Base-by-base conservation (phyloP, 2,797 vertebrate genomes). In the Platyrinchus mystaceus region DNA sequence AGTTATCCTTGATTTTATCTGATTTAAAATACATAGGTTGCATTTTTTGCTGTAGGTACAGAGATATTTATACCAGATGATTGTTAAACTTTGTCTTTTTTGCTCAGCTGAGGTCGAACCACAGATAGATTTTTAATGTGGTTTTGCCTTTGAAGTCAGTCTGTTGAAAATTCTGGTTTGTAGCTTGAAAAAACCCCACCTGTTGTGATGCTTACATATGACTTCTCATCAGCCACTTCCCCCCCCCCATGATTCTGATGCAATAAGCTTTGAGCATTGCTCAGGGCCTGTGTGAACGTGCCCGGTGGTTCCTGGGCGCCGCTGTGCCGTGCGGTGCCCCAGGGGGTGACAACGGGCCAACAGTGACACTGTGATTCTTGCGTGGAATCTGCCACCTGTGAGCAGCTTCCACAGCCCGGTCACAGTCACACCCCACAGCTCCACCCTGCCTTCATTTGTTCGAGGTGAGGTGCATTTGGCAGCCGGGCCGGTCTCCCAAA, bases 251-350 rank as follows among this genome's bases (percentile, higher is more conserved):
- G 19, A 22, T 83, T 66, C 14, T 89, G 71, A 39, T 43, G 37
- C 77, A 58, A 10, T 66, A 7, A 53, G 32, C 3, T 23, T 8
- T 0, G 41, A 4, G 0, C 12, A 1, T 14, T 82, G 74, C 12
- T 50, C 21, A 4, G 50, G 21, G 30, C 0, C 14, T 27, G 60
- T 21, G 1, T 81, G 66, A 32, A 6, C 50, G 19, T 95, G 97
- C 97, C 98, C 97, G 90, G 97, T 98, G 98, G 97, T 98, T 98
- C 20, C 98, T 97, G 97, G 95, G 77, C 52, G 1, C 97, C 97
- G 97, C 80, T 96, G 24, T 89, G 67, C 47, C 0, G 7, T 98
- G 49, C 96, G 94, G 97, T 79, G 95, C 78, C 97, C 62, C 97
- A 93, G 97, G 50, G 28, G 94, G 87, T 73, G 87, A 37, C 34